Evolutionary conservation across 2,113 vertebrate genomes (phyloP).

Genomic region (Indicator indicator): DNA sequence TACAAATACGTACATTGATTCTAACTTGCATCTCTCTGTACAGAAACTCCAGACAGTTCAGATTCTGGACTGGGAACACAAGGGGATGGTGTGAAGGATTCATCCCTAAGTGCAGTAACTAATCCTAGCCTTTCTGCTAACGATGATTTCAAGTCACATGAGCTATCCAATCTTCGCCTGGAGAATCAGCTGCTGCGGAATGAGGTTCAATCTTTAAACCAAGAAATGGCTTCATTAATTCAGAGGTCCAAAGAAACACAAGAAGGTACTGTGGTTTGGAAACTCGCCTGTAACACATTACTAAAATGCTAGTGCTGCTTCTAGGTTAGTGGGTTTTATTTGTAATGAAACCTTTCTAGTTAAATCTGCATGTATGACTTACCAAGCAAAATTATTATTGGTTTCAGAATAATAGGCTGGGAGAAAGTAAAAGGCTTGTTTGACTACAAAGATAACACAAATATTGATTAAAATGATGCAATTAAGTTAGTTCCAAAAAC

Average conservation of each 20-base stretch:
- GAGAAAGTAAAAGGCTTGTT: background rate
- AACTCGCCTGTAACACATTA: background rate
- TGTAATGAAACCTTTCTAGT: background rate
- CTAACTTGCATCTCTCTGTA: background rate
- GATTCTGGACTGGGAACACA: slow-evolving; percentile 79
- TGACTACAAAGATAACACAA: background rate
- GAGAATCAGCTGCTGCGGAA: slow-evolving; percentile 95
- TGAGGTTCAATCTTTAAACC: slow-evolving; percentile 95
- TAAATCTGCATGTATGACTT: background rate
- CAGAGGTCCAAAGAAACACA: slow-evolving; percentile 93
- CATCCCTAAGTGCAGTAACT: background rate
- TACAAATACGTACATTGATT: background rate
- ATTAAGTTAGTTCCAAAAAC: background rate
- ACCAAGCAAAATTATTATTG: background rate
- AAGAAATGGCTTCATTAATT: slow-evolving; percentile 94
- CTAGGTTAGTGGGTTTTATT: background rate
- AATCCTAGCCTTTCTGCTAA: slow-evolving; percentile 50
- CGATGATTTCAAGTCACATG: slow-evolving; percentile 78
- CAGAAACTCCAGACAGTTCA: slow-evolving; percentile 82
- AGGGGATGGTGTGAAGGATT: slow-evolving; percentile 54
- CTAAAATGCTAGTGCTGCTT: background rate
- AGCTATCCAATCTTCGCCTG: slow-evolving; percentile 92
- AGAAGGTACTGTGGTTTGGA: slow-evolving; percentile 80
- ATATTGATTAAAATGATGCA: background rate
- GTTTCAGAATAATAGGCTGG: background rate